phyloP scores from a whole-genome alignment of 1,140 invertebrate genomes.

The Ceratosolen solmsi region DNA sequence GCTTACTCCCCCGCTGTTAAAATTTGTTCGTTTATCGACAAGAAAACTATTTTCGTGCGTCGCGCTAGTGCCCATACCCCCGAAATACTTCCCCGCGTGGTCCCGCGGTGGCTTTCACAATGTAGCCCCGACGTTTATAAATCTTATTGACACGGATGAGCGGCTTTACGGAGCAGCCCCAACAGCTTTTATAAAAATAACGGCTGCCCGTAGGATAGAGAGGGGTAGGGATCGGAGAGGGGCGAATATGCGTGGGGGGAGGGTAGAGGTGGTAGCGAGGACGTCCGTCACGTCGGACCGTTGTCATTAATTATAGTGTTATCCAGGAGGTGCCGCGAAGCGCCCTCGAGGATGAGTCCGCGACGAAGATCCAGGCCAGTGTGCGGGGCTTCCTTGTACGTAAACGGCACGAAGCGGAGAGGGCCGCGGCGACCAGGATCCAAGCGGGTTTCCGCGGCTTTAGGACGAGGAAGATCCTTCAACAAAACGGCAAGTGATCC shows the following conservation, averaged over 20 bases:
- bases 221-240: no score
- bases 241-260: background rate
- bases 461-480: conserved; percentile 72
- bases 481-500: conserved; percentile 61
- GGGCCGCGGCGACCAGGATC: conserved; percentile 76
- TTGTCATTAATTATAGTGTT: background rate
- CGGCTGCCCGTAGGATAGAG: no score
- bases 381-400: conserved; percentile 82
- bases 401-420: conserved; percentile 75
- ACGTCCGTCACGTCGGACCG: no score
- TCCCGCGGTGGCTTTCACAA: background rate
- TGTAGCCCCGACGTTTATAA: no score
- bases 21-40: no score
- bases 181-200: no score
- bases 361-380: conserved; percentile 84
- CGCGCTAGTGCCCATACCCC: background rate
- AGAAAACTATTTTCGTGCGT: no score
- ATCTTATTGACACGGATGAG: background rate
- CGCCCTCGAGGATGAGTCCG: conserved; percentile 77
- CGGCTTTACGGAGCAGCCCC: no score
- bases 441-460: conserved; percentile 78
- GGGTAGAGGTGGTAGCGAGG: background rate
- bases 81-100: background rate
- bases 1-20: no score
- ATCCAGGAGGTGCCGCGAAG: conserved; percentile 1